Evolutionary conservation across 2,113 vertebrate species (phyloP), one percentile per base, ranked within the genome.

Genomic region (Neolamprologus cancellatus): DNA sequence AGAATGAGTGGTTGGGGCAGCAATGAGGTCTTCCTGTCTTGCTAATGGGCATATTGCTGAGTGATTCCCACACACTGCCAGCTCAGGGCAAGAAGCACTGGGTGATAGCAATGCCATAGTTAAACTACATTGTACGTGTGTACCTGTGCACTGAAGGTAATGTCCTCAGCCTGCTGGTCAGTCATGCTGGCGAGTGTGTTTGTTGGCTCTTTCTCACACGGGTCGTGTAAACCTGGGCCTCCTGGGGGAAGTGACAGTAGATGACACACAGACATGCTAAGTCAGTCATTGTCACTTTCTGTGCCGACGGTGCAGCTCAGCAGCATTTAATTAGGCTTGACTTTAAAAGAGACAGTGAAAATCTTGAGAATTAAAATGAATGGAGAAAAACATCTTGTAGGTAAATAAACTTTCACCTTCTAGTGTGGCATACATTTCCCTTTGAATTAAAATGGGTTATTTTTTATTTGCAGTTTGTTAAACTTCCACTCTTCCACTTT

Each of bases 71-170:
- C 66, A 87, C 55, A 81, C 55, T 87, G 90, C 92, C 82, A 91
- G 66, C 84, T 84, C 79, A 25, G 74, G 84, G 84, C 55, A n/a
- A 88, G 79, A 53, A 48, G 61, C 84, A 89, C 88, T 80, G 84
- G 66, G 55, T 64, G 89, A 91, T 93, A 91, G 92, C 85, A 88
- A 87, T 57, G 32, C 46, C 76, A 82, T 81, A 44, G 84, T 84
- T 80, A 80, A 84, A 79, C 44, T 83, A 79, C 79, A 6, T 50
- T 28, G 17, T 64, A 44, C 44, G 59, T 39, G 54, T 36, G 52
- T 97, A 99, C 99, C 98, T 99, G 99, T 90, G 98, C 98, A 5
- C 97, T 98, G 93, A 96, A 97, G 4, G 98, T 99, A 86, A 99
- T 96, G 89, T 97, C 98, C 96, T 99, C 98, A 85, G 97, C 97